Evolutionary conservation across 2,888 invertebrate genomes (phyloP).

Genomic region (Caenorhabditis sp.): DNA sequence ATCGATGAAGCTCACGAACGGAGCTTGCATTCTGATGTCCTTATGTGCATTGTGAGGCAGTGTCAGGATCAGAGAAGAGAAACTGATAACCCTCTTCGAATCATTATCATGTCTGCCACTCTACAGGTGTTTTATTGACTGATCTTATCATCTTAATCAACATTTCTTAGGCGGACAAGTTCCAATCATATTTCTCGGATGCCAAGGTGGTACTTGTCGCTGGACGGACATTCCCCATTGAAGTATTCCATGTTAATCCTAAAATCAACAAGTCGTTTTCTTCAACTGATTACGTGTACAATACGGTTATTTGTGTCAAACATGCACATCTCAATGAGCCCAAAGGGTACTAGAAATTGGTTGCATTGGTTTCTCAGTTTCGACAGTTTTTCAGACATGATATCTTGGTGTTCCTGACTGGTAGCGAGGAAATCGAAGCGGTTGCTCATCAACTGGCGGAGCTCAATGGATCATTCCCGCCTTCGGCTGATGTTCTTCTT

Average conservation of each 20-base stretch:
- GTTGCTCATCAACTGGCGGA: constrained; percentile 86
- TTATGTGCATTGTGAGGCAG: constrained; percentile 74
- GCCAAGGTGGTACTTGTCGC: constrained; percentile 93
- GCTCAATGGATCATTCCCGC: constrained; percentile 89
- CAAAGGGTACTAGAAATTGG: constrained; percentile 76
- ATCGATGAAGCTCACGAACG: constrained; percentile 91
- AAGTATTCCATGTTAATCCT: constrained; percentile 82
- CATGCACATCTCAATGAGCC: constrained; percentile 84
- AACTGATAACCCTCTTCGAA: constrained; percentile 84
- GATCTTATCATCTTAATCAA: too few species aligned
- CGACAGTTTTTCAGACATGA: constrained; percentile 59
- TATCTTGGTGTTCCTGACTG: constrained; percentile 87
- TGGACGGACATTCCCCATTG: constrained; percentile 90
- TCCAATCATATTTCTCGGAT: constrained; percentile 92
- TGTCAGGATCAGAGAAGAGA: constrained; percentile 71
- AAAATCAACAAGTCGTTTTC: constrained; percentile 58
- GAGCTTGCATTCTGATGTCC: constrained; percentile 90
- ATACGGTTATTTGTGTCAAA: constrained; percentile 84
- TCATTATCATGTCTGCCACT: constrained; percentile 96
- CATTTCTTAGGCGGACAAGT: constrained; percentile 87
- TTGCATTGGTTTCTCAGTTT: too few species aligned
- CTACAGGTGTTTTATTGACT: constrained; percentile 86
- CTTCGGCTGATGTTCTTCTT: constrained; percentile 50
- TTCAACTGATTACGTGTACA: constrained; percentile 84
- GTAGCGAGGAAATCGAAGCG: constrained; percentile 93